These are phyloP conservation scores for Drosophila sturtevanti DNA, from an alignment of 1,140 invertebrate genomes.

Conservation along the genomic window DNA sequence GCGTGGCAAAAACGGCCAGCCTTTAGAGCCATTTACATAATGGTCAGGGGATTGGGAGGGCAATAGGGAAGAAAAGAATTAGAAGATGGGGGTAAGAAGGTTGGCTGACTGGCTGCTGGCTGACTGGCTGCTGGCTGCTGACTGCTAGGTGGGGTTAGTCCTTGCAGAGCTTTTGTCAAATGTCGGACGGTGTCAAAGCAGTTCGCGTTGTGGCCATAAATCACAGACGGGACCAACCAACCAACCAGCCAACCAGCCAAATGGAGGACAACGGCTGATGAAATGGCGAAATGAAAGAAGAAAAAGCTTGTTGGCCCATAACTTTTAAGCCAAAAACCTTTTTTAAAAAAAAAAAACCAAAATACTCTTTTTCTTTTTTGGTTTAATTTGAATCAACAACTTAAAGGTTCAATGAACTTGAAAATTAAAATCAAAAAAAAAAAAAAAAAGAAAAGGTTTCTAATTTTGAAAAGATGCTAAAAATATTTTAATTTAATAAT, in stretches of 20 bases:
- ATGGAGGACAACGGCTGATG: slow-evolving; percentile 16
- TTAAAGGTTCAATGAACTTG: slow-evolving; percentile 64
- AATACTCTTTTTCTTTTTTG: neutral
- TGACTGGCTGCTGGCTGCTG: neutral
- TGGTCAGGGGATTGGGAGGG: neutral
- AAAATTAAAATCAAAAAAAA: neutral
- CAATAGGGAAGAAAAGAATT: slow-evolving; percentile 3
- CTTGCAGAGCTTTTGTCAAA: slow-evolving; percentile 72
- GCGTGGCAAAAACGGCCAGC: slow-evolving; percentile 44
- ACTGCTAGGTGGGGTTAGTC: slow-evolving; percentile 1
- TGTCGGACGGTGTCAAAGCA: slow-evolving; percentile 75
- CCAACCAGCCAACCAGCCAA: slow-evolving; percentile 1
- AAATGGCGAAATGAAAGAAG: slow-evolving; percentile 13
- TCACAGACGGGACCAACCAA: slow-evolving; percentile 53
- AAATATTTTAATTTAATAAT: slow-evolving; percentile 27
- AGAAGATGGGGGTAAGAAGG: slow-evolving; percentile 7
- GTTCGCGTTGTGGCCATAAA: slow-evolving; percentile 72
- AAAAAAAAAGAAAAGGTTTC: no score
- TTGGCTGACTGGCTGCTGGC: no score
- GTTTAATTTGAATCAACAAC: slow-evolving; percentile 16
- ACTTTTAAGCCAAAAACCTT: slow-evolving; percentile 22
- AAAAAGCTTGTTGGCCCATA: slow-evolving; percentile 19
- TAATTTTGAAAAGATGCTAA: slow-evolving; percentile 11
- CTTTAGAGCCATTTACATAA: slow-evolving; percentile 72
- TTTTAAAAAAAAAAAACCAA: no score